Percentiles rank a stretch among this genome's conserved stretches.
Evolutionary conservation across 2,113 vertebrate species (phyloP).

Genomic region (Bujurquina vittata): DNA sequence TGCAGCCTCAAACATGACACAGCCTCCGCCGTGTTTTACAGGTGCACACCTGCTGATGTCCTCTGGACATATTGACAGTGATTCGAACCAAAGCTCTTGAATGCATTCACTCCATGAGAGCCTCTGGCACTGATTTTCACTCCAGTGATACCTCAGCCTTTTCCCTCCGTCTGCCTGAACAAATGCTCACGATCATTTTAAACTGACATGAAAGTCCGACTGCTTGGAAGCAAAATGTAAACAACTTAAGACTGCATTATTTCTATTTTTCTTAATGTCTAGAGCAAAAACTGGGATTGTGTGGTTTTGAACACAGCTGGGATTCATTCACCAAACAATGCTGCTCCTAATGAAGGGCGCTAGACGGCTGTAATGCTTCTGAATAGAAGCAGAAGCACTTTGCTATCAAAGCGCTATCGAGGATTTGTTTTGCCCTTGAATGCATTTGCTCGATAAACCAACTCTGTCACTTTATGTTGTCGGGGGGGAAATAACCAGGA

Average conservation of each 20-base stretch:
- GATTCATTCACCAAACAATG: conserved; percentile 20
- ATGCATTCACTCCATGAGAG: too few relatives aligned
- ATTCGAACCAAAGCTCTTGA: too few relatives aligned
- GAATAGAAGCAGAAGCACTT: conserved; percentile 3
- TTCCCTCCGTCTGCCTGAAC: too few relatives aligned
- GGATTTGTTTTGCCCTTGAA: conserved; percentile 12
- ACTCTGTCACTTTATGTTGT: conserved; percentile 12
- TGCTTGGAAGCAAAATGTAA: neutral
- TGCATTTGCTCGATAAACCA: conserved; percentile 29
- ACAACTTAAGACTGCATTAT: too few relatives aligned
- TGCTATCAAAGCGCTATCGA: neutral
- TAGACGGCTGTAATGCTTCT: neutral
- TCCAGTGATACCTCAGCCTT: neutral
- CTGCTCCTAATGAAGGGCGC: conserved; percentile 17
- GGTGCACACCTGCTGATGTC: too few relatives aligned
- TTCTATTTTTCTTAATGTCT: neutral
- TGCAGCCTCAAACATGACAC: too few relatives aligned
- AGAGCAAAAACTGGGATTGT: neutral
- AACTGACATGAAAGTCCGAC: neutral
- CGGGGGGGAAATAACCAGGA: conserved; percentile 12
- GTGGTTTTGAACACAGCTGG: rapidly evolving
- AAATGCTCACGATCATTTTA: neutral
- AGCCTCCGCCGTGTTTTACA: too few relatives aligned
- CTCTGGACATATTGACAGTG: too few relatives aligned
- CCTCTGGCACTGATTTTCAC: too few relatives aligned